Evolutionary conservation across 1,140 invertebrate genomes (phyloP).

Genomic region (Lepidurus couesii): DNA sequence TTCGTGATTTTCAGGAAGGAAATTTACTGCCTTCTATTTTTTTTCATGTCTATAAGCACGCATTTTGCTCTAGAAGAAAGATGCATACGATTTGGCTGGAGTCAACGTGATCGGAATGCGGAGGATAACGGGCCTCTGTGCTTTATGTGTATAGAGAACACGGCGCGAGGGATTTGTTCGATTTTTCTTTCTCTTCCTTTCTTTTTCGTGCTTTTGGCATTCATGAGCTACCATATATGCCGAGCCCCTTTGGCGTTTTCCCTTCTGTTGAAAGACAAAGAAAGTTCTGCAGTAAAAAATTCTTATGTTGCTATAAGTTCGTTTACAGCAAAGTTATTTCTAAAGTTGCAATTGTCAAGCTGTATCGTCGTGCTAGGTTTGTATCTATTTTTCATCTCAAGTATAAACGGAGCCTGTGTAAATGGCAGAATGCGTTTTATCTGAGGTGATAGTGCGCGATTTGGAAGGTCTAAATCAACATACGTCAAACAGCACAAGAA

Average conservation of each 20-base stretch:
- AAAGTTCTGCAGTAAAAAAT: not conserved
- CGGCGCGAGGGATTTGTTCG: not conserved
- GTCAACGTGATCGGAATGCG: conserved; percentile 4
- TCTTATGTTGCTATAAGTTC: too few species aligned
- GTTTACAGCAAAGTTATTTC: too few species aligned
- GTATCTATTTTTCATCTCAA: too few species aligned
- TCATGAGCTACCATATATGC: not conserved
- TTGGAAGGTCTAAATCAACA: too few species aligned
- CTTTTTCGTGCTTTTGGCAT: not conserved
- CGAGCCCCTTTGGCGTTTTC: not conserved
- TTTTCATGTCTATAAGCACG: not conserved
- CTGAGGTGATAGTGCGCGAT: too few species aligned
- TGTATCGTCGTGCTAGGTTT: too few species aligned
- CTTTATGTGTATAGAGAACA: not conserved
- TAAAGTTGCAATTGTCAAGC: too few species aligned
- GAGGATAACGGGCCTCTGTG: not conserved
- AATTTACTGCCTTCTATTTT: not conserved
- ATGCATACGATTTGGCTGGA: not conserved
- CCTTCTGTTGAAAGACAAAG: not conserved
- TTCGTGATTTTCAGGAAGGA: not conserved
- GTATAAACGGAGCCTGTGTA: too few species aligned
- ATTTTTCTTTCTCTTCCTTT: not conserved
- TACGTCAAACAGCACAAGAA: too few species aligned
- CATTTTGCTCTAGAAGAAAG: not conserved
- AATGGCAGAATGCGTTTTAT: too few species aligned